phyloP scores from a whole-genome alignment of 2,113 vertebrate species.

The Boulengeromyrus knoepffleri region DNA sequence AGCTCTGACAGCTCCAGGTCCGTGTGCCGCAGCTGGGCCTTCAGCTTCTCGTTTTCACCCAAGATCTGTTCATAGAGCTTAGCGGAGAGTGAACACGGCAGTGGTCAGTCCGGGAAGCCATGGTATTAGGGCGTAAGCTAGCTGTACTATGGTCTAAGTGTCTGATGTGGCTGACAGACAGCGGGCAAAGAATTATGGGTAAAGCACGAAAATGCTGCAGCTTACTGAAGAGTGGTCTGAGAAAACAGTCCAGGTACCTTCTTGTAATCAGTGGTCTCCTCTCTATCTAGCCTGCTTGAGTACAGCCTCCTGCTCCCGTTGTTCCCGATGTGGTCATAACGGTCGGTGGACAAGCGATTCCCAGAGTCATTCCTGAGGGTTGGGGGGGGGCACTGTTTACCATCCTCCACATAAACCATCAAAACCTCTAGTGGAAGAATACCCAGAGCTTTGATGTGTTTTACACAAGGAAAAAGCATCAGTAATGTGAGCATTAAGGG shows the following conservation, averaged over 20 bases:
- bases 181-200: not conserved
- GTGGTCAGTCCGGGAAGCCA: too few species aligned
- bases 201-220: not conserved
- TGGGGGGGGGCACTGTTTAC: not conserved
- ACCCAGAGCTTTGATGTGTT: not conserved
- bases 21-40: slow-evolving; percentile 90
- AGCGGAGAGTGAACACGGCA: not conserved
- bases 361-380: slow-evolving; percentile 66
- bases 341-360: slow-evolving; percentile 63
- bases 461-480: not conserved
- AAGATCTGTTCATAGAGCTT: slow-evolving; percentile 98
- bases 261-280: slow-evolving; percentile 89
- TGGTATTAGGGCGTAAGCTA: not conserved
- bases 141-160: not conserved
- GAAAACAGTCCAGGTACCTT: slow-evolving; percentile 63
- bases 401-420: not conserved
- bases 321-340: slow-evolving; percentile 67
- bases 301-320: slow-evolving; percentile 79
- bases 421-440: not conserved
- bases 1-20: slow-evolving; percentile 90
- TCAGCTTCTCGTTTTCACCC: slow-evolving; percentile 94
- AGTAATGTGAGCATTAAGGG: not conserved
- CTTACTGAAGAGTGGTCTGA: not conserved
- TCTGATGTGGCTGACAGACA: not conserved
- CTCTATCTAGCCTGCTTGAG: slow-evolving; percentile 76